Evolutionary conservation across 2,888 invertebrate species (phyloP).

Genomic region (Ichneumoninae sp.): DNA sequence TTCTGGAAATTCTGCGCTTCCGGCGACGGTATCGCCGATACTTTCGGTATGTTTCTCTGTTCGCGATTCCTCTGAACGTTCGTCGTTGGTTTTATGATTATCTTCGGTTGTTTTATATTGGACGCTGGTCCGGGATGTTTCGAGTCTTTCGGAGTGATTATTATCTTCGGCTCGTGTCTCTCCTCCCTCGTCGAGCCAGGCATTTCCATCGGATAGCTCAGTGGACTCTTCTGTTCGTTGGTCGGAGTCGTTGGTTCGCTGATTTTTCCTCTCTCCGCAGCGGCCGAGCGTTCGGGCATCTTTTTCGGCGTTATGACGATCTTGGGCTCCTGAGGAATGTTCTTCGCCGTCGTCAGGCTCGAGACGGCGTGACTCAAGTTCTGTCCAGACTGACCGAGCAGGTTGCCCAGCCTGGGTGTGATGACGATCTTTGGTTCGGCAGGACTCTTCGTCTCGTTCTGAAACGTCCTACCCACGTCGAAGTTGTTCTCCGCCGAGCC

Average conservation of each 20-base stretch:
- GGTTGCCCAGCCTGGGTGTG: conserved; percentile 75
- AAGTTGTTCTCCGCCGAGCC: conserved; percentile 69
- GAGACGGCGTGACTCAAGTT: conserved; percentile 68
- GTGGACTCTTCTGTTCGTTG: conserved; percentile 5
- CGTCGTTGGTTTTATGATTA: conserved; percentile 81
- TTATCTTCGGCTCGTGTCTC: conserved; percentile 86
- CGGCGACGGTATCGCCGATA: conserved; percentile 80
- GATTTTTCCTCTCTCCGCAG: conserved; percentile 33
- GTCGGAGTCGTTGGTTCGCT: conserved; percentile 21
- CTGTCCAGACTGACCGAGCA: conserved; percentile 73
- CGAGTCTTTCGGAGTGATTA: conserved; percentile 86
- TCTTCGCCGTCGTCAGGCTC: conserved; percentile 63
- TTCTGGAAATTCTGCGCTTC: conserved; percentile 73
- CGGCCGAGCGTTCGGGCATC: conserved; percentile 14
- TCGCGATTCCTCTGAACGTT: conserved; percentile 75
- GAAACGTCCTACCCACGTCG: conserved; percentile 1
- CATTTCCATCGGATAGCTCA: conserved; percentile 3
- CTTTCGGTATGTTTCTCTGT: conserved; percentile 79
- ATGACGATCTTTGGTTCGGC: conserved; percentile 78
- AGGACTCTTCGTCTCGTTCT: conserved; percentile 46
- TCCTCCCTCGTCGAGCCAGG: conserved; percentile 72
- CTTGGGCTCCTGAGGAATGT: conserved; percentile 64
- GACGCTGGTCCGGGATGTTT: conserved; percentile 77
- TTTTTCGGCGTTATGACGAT: conserved; percentile 51
- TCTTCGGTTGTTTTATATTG: conserved; percentile 80